These are phyloP conservation scores for Blastobasis lacticolella DNA, from an alignment of 2,888 invertebrate genomes.

Conservation along the genomic window DNA sequence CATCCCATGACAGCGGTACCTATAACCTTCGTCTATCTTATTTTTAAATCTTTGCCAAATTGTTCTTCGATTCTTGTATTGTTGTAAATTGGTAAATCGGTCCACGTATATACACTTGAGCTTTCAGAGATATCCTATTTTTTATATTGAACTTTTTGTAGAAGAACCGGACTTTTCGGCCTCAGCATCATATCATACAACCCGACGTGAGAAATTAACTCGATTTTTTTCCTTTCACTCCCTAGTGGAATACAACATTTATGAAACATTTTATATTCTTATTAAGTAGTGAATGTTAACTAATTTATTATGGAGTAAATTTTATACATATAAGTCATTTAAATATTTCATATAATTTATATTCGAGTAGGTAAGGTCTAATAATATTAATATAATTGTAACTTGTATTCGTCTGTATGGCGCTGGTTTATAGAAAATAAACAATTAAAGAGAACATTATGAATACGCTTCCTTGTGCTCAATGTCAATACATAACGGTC, in stretches of 20 bases:
- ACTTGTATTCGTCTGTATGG: constrained; percentile 57
- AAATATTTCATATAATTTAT: constrained; percentile 55
- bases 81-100: constrained; percentile 40
- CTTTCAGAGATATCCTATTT: constrained; percentile 68
- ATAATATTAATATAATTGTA: constrained; percentile 39
- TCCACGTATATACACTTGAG: constrained; percentile 64
- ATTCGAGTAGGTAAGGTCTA: constrained; percentile 52
- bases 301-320: constrained; percentile 31
- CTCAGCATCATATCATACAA: constrained; percentile 52
- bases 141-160: constrained; percentile 66
- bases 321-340: constrained; percentile 41
- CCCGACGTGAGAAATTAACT: constrained; percentile 29
- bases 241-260: constrained; percentile 33
- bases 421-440: constrained; percentile 58
- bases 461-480: constrained; percentile 68
- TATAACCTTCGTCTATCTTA: neutral
- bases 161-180: constrained; percentile 42
- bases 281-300: constrained; percentile 35
- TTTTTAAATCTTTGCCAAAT: constrained; percentile 15
- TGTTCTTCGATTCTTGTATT: constrained; percentile 24
- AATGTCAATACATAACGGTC: constrained; percentile 65
- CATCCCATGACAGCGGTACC: constrained; percentile 2
- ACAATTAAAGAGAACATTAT: constrained; percentile 29
- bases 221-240: constrained; percentile 36
- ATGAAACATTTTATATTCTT: constrained; percentile 28